These are phyloP conservation scores for Sylvia borin DNA, from an alignment of 2,797 vertebrate genomes.

Conservation along the genomic window DNA sequence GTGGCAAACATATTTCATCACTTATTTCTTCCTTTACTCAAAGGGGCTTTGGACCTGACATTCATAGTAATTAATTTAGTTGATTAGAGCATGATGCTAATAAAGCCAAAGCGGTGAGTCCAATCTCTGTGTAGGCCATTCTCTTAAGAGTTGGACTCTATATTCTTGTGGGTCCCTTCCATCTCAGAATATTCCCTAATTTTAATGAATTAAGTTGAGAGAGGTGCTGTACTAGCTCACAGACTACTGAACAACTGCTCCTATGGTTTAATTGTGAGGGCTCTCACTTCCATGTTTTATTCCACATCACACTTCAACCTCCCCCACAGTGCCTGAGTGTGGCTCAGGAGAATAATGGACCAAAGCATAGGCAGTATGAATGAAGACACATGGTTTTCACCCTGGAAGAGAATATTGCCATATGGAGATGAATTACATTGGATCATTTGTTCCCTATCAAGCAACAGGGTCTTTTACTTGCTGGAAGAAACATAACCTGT, in stretches of 20 bases:
- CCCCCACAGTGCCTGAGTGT: rapidly evolving
- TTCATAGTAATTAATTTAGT: neutral
- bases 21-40: neutral
- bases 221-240: neutral
- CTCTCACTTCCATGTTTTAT: neutral
- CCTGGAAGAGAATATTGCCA: neutral
- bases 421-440: neutral
- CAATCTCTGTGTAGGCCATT: neutral
- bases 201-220: neutral
- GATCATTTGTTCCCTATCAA: neutral
- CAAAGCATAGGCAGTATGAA: neutral
- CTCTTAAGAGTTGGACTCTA: neutral
- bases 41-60: neutral
- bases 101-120: neutral
- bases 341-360: neutral
- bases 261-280: neutral
- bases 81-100: neutral
- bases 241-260: neutral
- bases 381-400: neutral
- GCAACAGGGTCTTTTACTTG: neutral
- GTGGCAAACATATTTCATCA: neutral
- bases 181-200: neutral
- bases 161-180: neutral
- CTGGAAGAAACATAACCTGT: neutral
- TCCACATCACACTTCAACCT: neutral